Base-by-base conservation (phyloP, 2,797 vertebrate species). In the Gorsachius magnificus region DNA sequence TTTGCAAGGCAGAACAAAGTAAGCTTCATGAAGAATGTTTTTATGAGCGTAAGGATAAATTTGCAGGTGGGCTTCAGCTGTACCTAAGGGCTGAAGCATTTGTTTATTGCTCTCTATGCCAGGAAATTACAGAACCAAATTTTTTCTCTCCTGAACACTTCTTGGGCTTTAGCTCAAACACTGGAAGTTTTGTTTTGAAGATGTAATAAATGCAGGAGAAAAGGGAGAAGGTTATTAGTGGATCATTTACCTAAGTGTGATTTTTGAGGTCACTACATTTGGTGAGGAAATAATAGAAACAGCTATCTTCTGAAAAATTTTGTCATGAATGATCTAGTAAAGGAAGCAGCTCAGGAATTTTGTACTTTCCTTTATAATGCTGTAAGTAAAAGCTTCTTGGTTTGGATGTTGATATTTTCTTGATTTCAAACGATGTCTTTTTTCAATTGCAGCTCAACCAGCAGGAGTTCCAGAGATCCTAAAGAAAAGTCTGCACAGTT, bases 391-490 rank as follows among this genome's bases (percentile, higher is more conserved):
- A 72, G 35, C 33, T 66, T 63, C 83, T 89, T 91, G 58, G 2
- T 92, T 87, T 89, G 57, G 80, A 13, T 94, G 61, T 96, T 90
- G 50, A 11, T 87, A 18, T 61, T 95, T 93, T 66, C 72, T 91
- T 95, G 65, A 46, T 94, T 88, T 92, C 83, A 46, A 69, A 41
- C 26, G 63, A 6, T 70, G 72, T 87, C 29, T 95, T 45, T 90
- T 64, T 50, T 43, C 68, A 95, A 89, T 90, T 97, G 70, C 97
- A 99, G 99, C 99, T 97, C 99, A 99, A 84, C 99, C 99, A 95
- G 99, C 99, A n/a, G 99, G 99, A 77, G 98, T 99, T 79, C 99
- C 99, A 60, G 99, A 99, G 97, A 99, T 99, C 95, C 98, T 99
- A 79, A 99, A 99, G 98, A 99, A 99, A 98, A 99, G 99, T 76